Base-by-base conservation (phyloP, 2,888 invertebrate species). In the Podabrus alpinus region DNA sequence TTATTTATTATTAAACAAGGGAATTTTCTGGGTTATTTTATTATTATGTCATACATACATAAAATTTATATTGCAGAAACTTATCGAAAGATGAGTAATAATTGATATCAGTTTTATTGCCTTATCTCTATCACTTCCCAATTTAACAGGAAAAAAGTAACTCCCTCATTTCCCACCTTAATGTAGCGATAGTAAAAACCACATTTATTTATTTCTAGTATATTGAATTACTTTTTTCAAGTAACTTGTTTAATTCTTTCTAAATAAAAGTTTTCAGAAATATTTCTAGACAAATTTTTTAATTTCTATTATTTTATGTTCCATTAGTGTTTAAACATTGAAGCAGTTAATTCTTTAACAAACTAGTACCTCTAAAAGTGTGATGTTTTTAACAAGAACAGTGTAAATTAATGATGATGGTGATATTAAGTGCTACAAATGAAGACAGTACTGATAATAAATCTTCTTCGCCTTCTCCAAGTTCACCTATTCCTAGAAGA, bases 401-500 rank as follows among this genome's bases (percentile, higher is more conserved):
- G 70, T 71, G 62, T 64, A 21, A 66, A n/a, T n/a, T n/a, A n/a
- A 15, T 21, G 67, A 76, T 66, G 24, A 73, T 74, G 73, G 73
- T 76, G 74, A 69, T 76, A 66, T 25, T 73, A 25, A 73, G 24
- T 61, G 69, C 67, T 61, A 25, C 66, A 25, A 45, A 68, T 45
- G 72, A 74, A 45, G 73, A 60, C 19, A 62, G 60, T 68, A 24
- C 24, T 16, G 72, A 61, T 13, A 61, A 21, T 13, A 72, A 66
- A 69, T 71, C 71, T 13, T 16, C 67, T 24, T 72, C 75, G 9
- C 69, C 73, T 4, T 64, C 21, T 10, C 60, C 67, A 11, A 45
- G 66, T 45, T 72, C 75, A 4, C 72, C 91, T 1, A 74, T 79
- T n/a, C 79, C 80, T 1, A 75, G 81, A 21, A 82, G 84, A 71